Conservation (phyloP, 2,797 vertebrate genomes). For the Pseudotriccus pelzelni region DNA sequence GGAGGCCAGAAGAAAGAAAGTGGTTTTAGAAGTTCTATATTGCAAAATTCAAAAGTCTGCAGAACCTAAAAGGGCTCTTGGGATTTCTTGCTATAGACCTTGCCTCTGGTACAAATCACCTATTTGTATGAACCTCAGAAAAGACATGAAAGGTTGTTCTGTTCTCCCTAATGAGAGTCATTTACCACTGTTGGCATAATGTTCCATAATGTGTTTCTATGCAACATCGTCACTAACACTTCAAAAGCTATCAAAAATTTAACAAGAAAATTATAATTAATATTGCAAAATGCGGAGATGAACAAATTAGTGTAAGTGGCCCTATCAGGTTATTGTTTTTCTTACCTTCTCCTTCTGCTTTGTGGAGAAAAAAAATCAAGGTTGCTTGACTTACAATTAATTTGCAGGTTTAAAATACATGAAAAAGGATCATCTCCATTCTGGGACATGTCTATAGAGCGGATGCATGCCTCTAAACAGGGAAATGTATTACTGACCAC, state of each 20-base stretch:
- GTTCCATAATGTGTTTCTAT: background rate
- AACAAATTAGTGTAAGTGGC: constrained; percentile 7
- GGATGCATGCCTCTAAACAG: background rate
- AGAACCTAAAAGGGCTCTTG: background rate
- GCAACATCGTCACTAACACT: constrained; percentile 9
- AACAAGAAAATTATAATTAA: constrained; percentile 8
- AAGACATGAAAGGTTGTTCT: background rate
- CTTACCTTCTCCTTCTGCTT: background rate
- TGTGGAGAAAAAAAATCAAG: background rate
- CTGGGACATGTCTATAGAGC: background rate
- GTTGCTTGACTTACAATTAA: background rate
- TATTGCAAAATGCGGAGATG: background rate
- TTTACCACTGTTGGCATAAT: background rate
- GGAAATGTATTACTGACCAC: background rate
- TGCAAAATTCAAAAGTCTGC: background rate
- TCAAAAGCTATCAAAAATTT: constrained; percentile 28
- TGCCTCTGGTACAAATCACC: background rate
- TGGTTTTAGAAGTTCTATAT: background rate
- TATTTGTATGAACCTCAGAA: constrained; percentile 10
- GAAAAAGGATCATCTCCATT: background rate
- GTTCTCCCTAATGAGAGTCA: constrained; percentile 15
- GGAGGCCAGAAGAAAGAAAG: background rate
- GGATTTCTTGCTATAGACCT: background rate
- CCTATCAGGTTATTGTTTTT: background rate
- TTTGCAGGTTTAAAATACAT: background rate